Conservation (phyloP, 2,797 vertebrate genomes). For the Vipera ursinii region DNA sequence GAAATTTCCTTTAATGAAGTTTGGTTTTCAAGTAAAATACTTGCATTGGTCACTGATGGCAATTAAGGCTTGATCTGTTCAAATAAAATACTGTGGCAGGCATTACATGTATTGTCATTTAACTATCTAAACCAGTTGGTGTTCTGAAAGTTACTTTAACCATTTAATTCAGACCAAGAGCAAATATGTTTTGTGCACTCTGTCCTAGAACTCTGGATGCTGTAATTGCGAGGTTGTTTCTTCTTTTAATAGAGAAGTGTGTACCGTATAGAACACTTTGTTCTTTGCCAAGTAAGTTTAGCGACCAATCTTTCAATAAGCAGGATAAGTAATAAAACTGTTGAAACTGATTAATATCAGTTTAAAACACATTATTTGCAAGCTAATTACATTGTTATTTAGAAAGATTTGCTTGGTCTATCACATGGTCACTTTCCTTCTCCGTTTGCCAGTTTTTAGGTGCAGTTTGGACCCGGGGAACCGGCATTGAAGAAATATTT, state of each 20-base stretch:
- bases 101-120: not conserved
- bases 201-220: not conserved
- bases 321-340: not conserved
- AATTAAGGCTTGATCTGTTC: not conserved
- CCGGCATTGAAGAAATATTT: not conserved
- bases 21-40: not conserved
- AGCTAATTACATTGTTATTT: not conserved
- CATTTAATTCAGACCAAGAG: not conserved
- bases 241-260: not conserved
- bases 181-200: not conserved
- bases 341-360: not conserved
- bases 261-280: not conserved
- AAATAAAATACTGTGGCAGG: not conserved
- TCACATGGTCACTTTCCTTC: not conserved
- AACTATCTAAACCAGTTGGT: not conserved
- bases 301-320: not conserved
- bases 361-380: not conserved
- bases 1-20: not conserved
- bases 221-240: not conserved
- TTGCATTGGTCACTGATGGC: not conserved
- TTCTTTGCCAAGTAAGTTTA: not conserved
- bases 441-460: not conserved
- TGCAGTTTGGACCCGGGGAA: not conserved
- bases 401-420: not conserved
- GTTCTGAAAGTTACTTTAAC: not conserved